Evolutionary conservation across 2,113 vertebrate genomes (phyloP).

Genomic region (Osmerus eperlanus): DNA sequence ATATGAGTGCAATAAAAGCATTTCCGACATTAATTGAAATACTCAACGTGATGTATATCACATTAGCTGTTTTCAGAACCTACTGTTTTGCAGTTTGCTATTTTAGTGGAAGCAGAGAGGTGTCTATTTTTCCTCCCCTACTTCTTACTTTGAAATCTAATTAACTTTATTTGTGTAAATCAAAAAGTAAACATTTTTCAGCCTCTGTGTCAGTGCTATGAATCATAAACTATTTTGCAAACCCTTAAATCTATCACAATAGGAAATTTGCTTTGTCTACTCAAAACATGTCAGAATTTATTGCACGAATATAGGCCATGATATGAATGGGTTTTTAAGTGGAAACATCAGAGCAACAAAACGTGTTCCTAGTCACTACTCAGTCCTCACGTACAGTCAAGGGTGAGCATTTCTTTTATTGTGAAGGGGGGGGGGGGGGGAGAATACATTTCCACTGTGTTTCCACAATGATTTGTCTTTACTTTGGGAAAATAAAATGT

Average conservation of each 20-base stretch:
- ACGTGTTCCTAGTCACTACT: not conserved
- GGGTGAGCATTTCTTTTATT: not conserved
- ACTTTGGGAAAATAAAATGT: not conserved
- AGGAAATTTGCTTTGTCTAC: not conserved
- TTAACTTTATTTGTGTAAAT: not conserved
- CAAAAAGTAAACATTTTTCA: not conserved
- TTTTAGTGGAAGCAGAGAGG: too few relatives aligned
- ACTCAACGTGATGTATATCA: too few relatives aligned
- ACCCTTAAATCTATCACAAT: conserved; percentile 1
- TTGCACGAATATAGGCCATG: not conserved
- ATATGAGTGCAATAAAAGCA: too few relatives aligned
- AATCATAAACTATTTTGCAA: not conserved
- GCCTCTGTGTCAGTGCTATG: not conserved
- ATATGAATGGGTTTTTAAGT: not conserved
- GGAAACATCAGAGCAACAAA: not conserved
- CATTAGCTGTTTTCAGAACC: too few relatives aligned
- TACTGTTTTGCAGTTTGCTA: too few relatives aligned
- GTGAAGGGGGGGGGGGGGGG: not conserved
- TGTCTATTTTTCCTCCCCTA: not conserved
- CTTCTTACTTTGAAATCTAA: not conserved
- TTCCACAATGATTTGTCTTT: not conserved
- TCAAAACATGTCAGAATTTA: not conserved
- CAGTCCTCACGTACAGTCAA: not conserved
- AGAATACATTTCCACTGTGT: not conserved
- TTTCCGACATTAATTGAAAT: too few relatives aligned